Conservation (phyloP, 2,797 vertebrate species). For the Potorous gilbertii region DNA sequence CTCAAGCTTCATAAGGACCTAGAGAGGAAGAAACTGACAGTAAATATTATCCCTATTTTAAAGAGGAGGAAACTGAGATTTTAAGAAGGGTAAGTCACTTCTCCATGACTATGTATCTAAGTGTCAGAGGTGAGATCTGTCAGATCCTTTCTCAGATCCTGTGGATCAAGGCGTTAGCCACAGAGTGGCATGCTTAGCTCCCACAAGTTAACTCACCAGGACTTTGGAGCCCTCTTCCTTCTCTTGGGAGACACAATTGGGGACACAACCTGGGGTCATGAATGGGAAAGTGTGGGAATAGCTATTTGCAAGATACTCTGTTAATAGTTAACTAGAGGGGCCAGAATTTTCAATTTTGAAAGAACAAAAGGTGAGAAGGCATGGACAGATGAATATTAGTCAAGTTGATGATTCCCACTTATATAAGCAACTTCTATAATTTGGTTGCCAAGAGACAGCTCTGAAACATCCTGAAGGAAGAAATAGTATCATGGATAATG, state of each 20-base stretch:
- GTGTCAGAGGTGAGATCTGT: not conserved
- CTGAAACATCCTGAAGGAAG: constrained; percentile 63
- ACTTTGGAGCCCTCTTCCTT: not conserved
- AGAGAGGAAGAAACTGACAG: not conserved
- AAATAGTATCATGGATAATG: constrained; percentile 58
- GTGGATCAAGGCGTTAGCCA: not conserved
- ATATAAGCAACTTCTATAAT: constrained; percentile 42
- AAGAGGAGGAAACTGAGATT: not conserved
- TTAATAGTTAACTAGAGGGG: not conserved
- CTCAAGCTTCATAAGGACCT: not conserved
- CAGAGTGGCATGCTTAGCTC: not conserved
- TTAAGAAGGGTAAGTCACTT: not conserved
- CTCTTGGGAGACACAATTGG: not conserved
- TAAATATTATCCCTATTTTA: not conserved
- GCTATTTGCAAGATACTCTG: not conserved
- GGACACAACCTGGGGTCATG: not conserved
- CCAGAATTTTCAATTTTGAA: not conserved
- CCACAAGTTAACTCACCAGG: not conserved
- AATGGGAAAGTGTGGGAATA: not conserved
- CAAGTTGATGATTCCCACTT: constrained; percentile 24
- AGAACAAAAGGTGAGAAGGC: not conserved
- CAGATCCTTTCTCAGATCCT: not conserved
- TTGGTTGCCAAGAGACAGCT: constrained; percentile 55
- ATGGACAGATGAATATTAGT: not conserved
- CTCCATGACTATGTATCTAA: not conserved